These are phyloP conservation scores for Junonia oenone DNA, from an alignment of 2,888 invertebrate genomes.

Conservation along the genomic window DNA sequence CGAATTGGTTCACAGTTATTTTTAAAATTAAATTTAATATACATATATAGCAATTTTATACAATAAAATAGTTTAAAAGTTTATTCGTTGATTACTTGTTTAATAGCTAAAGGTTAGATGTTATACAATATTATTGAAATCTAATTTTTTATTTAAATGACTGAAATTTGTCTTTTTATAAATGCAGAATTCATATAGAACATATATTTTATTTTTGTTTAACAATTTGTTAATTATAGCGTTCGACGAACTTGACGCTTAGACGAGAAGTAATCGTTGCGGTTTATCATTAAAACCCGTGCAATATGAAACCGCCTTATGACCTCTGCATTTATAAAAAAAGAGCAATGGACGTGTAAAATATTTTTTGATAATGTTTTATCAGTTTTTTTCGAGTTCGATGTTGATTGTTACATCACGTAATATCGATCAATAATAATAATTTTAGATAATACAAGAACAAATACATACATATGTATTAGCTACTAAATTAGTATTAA, in stretches of 20 bases:
- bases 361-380: not conserved
- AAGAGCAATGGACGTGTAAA: not conserved
- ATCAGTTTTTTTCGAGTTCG: not conserved
- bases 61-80: not conserved
- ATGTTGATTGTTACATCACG: not conserved
- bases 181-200: not conserved
- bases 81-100: not conserved
- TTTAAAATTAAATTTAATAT: not conserved
- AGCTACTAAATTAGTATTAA: not conserved
- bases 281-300: not conserved
- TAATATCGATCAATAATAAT: not conserved
- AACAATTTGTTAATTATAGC: not conserved
- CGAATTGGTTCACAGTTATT: constrained; percentile 2
- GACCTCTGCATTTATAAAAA: not conserved
- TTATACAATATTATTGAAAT: not conserved
- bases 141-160: not conserved
- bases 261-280: not conserved
- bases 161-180: not conserved
- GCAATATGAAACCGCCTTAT: not conserved
- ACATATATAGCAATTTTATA: not conserved
- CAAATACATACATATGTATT: not conserved
- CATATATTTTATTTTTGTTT: not conserved
- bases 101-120: not conserved
- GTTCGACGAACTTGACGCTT: not conserved
- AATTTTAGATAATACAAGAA: not conserved